A percentile compares a stretch with the other conserved stretches of the same genome.
Evolutionary conservation across 1,140 invertebrate genomes (phyloP).

Genomic region (Myzus persicae): DNA sequence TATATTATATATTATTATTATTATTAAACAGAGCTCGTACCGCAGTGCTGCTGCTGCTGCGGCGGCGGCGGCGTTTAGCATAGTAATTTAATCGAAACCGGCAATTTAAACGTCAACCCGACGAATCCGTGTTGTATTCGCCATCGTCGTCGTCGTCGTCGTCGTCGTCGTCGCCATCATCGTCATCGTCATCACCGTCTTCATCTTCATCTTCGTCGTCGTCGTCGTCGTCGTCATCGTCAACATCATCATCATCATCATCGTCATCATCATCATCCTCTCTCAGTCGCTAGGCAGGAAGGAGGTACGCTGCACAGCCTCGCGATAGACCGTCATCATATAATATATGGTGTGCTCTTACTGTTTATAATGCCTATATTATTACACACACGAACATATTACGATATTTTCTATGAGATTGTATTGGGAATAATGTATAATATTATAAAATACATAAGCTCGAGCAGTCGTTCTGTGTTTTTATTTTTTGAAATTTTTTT

Average conservation of each 20-base stretch:
- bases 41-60: no score
- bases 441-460: not conserved
- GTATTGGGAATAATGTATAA: slow-evolving; percentile 2
- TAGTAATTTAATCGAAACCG: not conserved
- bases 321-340: no score
- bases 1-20: not conserved
- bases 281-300: no score
- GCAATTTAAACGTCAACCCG: slow-evolving; percentile 27
- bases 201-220: no score
- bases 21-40: not conserved
- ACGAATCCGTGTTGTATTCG: not conserved
- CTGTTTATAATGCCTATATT: no score
- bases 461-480: not conserved
- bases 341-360: no score
- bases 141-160: not conserved
- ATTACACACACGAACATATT: not conserved
- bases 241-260: no score
- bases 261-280: no score
- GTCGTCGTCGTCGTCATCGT: no score
- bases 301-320: no score
- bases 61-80: not conserved
- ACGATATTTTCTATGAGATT: not conserved
- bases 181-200: no score
- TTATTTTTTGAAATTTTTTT: not conserved
- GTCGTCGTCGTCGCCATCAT: not conserved